Percentiles rank a stretch among this genome's conserved stretches.
These are phyloP conservation scores for Callorhinus ursinus DNA, from an alignment of 2,113 vertebrate genomes.

Conservation along the genomic window DNA sequence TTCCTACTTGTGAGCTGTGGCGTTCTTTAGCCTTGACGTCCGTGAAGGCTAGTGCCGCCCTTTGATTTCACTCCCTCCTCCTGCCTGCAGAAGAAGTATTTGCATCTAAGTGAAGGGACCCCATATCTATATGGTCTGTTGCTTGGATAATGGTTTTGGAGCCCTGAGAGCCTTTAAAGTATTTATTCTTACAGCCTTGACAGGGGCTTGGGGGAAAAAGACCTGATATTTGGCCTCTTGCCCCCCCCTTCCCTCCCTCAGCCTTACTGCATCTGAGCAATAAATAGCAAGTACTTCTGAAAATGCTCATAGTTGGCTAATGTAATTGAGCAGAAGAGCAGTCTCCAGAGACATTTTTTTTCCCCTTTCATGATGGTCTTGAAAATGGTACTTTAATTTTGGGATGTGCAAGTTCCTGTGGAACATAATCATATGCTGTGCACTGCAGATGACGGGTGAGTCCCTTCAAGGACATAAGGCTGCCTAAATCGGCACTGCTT, in stretches of 20 bases:
- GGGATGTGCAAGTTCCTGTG: constrained; percentile 34
- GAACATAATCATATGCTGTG: constrained; percentile 34
- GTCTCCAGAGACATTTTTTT: constrained; percentile 31
- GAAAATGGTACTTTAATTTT: constrained; percentile 67
- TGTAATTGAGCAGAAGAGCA: constrained; percentile 63
- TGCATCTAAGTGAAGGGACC: background rate
- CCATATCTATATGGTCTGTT: constrained; percentile 11
- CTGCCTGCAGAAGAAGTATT: background rate
- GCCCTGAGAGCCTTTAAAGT: constrained; percentile 16
- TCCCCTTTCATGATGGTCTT: constrained; percentile 43
- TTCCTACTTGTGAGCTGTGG: background rate
- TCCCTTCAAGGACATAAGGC: constrained; percentile 22
- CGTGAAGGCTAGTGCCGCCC: background rate
- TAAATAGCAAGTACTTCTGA: constrained; percentile 61
- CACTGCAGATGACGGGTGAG: constrained; percentile 30
- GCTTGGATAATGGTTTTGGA: constrained; percentile 52
- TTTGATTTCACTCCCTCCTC: background rate
- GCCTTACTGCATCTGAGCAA: background rate
- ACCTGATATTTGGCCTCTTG: background rate
- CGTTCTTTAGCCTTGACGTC: background rate
- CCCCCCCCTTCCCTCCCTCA: background rate
- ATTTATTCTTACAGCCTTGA: constrained; percentile 53
- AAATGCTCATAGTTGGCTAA: constrained; percentile 55
- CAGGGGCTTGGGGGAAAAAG: background rate
- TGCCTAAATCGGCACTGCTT: background rate